phyloP scores from a whole-genome alignment of 1,140 invertebrate genomes.

The Hyles euphorbiae region DNA sequence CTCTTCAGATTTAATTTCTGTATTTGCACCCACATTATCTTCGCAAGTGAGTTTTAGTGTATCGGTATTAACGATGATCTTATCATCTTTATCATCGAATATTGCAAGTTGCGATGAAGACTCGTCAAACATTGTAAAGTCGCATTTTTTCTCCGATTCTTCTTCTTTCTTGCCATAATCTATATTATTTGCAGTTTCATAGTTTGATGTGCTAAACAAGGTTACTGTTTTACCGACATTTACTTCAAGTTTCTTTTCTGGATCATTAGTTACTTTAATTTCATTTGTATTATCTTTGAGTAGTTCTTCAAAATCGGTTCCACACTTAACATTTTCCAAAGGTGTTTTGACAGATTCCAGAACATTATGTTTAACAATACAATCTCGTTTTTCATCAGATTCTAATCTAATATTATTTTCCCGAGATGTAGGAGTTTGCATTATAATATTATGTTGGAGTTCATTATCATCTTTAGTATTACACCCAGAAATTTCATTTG shows the following conservation, averaged over 20 bases:
- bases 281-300: conserved; percentile 72
- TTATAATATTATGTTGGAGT: conserved; percentile 6
- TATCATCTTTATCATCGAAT: no score
- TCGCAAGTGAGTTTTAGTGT: no score
- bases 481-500: conserved; percentile 36
- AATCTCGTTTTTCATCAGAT: neutral
- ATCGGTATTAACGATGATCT: no score
- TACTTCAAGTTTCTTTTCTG: conserved; percentile 61
- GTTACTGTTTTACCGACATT: conserved; percentile 58
- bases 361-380: conserved; percentile 1
- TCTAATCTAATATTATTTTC: neutral
- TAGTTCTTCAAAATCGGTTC: conserved; percentile 73
- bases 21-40: neutral
- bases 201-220: conserved; percentile 25
- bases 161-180: conserved; percentile 17
- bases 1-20: conserved; percentile 8
- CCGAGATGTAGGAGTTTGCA: neutral
- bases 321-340: conserved; percentile 54
- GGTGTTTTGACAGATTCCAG: conserved; percentile 9
- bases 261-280: conserved; percentile 65
- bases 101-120: no score
- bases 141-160: neutral
- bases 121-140: no score
- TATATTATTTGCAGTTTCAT: conserved; percentile 11
- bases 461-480: conserved; percentile 44